Conservation (phyloP, 2,113 vertebrate genomes). For the Ammodytes dubius region DNA sequence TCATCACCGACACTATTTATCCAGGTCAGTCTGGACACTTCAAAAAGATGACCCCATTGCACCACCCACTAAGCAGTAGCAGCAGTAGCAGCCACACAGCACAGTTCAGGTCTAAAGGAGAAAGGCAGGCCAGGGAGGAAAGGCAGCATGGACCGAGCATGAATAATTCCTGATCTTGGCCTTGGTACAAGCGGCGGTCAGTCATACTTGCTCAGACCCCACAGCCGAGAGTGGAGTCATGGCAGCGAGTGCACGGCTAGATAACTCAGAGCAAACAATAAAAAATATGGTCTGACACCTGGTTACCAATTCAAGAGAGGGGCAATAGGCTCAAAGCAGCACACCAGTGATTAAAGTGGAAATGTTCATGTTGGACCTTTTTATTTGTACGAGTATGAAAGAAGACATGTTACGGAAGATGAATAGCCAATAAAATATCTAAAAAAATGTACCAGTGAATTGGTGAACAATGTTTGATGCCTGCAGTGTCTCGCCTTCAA, state of each 20-base stretch:
- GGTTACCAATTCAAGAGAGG: background rate
- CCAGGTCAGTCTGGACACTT: conserved; percentile 23
- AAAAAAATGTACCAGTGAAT: no score
- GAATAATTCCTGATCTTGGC: conserved; percentile 55
- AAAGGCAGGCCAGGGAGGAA: background rate
- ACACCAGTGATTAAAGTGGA: background rate
- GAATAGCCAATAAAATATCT: no score
- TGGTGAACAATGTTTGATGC: no score
- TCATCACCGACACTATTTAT: conserved; percentile 38
- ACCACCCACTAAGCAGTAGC: background rate
- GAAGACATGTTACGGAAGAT: no score
- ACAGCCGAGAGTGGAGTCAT: conserved; percentile 10
- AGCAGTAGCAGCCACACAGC: conserved; percentile 1
- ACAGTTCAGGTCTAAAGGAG: conserved; percentile 5
- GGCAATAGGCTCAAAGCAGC: background rate
- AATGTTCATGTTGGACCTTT: background rate
- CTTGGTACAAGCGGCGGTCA: conserved; percentile 34
- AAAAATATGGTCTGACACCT: background rate
- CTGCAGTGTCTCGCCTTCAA: no score
- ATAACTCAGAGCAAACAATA: conserved; percentile 11
- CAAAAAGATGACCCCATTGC: background rate
- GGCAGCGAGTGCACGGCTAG: background rate
- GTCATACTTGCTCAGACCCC: background rate
- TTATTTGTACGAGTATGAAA: no score
- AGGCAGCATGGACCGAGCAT: conserved; percentile 15